phyloP scores from a whole-genome alignment of 1,140 invertebrate genomes.

The Trichoplusia ni region DNA sequence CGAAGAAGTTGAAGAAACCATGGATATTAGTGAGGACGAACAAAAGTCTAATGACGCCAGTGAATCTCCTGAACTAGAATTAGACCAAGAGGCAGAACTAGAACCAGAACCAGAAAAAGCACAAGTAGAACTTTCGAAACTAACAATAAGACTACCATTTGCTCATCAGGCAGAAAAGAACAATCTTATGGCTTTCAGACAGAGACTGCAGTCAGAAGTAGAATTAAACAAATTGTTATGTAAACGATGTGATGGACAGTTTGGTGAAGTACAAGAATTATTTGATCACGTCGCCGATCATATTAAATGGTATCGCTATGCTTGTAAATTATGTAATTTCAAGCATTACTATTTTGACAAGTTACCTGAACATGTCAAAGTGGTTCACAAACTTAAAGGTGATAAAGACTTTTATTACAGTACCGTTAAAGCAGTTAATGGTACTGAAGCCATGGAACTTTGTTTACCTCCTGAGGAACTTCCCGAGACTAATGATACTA shows the following conservation, averaged over 20 bases:
- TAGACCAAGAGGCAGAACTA: conserved; percentile 4
- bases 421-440: conserved; percentile 73
- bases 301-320: conserved; percentile 82
- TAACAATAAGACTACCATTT: conserved; percentile 51
- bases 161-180: conserved; percentile 64
- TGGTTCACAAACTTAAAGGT: conserved; percentile 78
- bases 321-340: conserved; percentile 83
- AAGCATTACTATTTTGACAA: conserved; percentile 81
- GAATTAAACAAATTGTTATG: conserved; percentile 59
- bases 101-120: conserved; percentile 16
- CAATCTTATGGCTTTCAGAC: conserved; percentile 62
- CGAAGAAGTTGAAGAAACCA: conserved; percentile 30
- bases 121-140: neutral
- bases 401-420: conserved; percentile 72
- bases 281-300: conserved; percentile 82
- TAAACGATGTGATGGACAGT: conserved; percentile 72
- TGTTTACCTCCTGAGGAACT: conserved; percentile 48
- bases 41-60: conserved; percentile 28
- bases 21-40: conserved; percentile 38
- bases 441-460: conserved; percentile 60
- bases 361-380: conserved; percentile 81
- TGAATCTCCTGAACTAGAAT: conserved; percentile 34
- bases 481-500: conserved; percentile 50
- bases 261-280: conserved; percentile 70
- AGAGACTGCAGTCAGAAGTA: conserved; percentile 57